Base-by-base conservation (phyloP, 2,888 invertebrate species). In the Beris chalybata region DNA sequence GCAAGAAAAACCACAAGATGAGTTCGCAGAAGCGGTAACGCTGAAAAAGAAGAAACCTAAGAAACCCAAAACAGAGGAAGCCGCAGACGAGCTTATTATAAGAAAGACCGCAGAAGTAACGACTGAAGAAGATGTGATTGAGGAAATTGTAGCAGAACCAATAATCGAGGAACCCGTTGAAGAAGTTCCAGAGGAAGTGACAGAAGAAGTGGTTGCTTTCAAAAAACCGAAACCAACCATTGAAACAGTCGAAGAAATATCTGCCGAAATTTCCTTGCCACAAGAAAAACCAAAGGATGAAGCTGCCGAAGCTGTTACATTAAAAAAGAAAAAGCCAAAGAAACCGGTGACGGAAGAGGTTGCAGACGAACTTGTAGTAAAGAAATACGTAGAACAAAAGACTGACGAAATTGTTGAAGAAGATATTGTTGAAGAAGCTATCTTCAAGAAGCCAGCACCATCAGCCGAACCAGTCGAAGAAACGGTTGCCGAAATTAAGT, bases 331-430 rank as follows among this genome's bases (percentile, higher is more conserved):
- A 59, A 79, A 79, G 69, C 70, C 72, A 29, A 78, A 76, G 61
- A 78, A 76, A 65, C 74, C 74, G 1, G 75, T 74, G 31, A 67
- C 73, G 0, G 78, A 78, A 67, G 80, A 79, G 72, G 79, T 76
- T 43, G 76, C 78, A 3, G 81, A 78, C 72, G 75, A 76, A 31
- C 75, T 80, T 71, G 73, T 77, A 66, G 73, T 79, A 48, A 74
- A 74, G 66, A 77, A 75, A 69, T 73, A 72, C 70, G 72, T 69
- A 56, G 57, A 64, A 32, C 32, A 30, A 77, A 77, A 67, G 76
- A 77, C 38, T 13, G 15, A 59, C 6, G 48, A 47, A 59, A 76
- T 77, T 67, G 73, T 72, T 48, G 74, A 78, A 67, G 76, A 74
- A 56, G 74, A 74, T 2, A 77, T 77, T 68, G 76, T 4, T 4